Evolutionary conservation across 2,113 vertebrate genomes (phyloP), one percentile per base, ranked within the genome.

Genomic region (Baryphthengus martii): DNA sequence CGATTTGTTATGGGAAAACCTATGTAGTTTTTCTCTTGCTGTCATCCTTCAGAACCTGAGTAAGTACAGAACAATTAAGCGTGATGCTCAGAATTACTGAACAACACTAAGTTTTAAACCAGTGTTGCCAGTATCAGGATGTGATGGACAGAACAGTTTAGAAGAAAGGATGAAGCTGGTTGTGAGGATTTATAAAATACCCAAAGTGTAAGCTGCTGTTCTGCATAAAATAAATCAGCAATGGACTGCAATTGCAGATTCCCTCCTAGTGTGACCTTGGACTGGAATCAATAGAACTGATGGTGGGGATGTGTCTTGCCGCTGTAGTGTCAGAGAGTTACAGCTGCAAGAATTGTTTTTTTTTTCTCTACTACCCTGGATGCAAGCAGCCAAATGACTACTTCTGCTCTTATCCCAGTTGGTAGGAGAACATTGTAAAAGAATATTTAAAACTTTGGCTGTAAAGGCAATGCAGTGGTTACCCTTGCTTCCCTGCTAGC

Each of bases 251-350:
- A 24, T 72, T 89, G 86, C 33, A 1, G 55, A 50, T 92, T 88
- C 82, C 91, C 47, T 93, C 91, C 86, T 13, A 1, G 52, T 25
- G 83, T 87, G 92, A 71, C 65, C 87, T 96, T 95, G 89, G 90
- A 77, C 55, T 84, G 72, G 47, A 88, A 89, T 89, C 94, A 78
- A 0, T 55, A 56, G 61, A 86, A 55, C 65, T 81, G 93, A 19
- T 81, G 80, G 56, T 80, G 76, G 68, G 68, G 35, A 35, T 83
- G 82, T 73, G 59, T 74, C 68, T 67, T 7, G 0, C 74, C 0
- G 1, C 50, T 90, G 73, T 77, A 7, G 52, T 21, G 33, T 50
- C 71, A 65, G 42, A 89, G 44, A 37, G 75, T 42, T 79, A 53
- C 42, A 90, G 72, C 86, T 95, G 47, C 86, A 75, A 59, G 72